A percentile compares a stretch with the other conserved stretches of the same genome.
Evolutionary conservation across 53 echinoderm and acorn worm genomes (phyloP).

Genomic region (Holothuria scabra): DNA sequence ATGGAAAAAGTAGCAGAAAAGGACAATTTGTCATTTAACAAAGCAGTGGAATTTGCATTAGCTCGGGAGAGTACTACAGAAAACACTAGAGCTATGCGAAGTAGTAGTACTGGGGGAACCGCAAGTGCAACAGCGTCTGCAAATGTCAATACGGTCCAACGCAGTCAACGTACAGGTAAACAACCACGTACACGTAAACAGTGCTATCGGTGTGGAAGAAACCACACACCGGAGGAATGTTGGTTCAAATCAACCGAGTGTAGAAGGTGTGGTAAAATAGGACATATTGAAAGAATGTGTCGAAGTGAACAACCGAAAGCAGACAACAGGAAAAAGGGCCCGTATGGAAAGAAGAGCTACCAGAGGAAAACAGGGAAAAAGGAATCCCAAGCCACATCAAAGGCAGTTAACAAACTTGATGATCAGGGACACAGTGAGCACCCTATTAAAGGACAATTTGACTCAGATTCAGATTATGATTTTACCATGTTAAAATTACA

Average conservation of each 20-base stretch:
- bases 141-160: too few species aligned
- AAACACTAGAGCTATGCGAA: too few species aligned
- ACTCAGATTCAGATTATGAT: constrained; percentile 7
- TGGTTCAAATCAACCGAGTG: constrained; percentile 15
- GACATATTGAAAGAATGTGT: constrained; percentile 22
- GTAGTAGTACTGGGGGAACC: too few species aligned
- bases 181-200: background rate
- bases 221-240: constrained; percentile 20
- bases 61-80: too few species aligned
- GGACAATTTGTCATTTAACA: too few species aligned
- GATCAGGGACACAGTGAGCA: background rate
- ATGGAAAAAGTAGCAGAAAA: too few species aligned
- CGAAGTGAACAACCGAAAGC: background rate
- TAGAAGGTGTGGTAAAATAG: constrained; percentile 16
- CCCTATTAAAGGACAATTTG: background rate
- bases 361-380: background rate
- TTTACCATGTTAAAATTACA: background rate
- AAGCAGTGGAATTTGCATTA: too few species aligned
- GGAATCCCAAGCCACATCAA: background rate
- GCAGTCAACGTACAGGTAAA: background rate
- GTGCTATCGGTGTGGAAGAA: constrained; percentile 31
- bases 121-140: too few species aligned
- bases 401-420: constrained; percentile 21
- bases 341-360: too few species aligned
- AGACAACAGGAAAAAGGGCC: too few species aligned